Conservation (phyloP, 2,113 vertebrate species). For the Nanorana parkeri region DNA sequence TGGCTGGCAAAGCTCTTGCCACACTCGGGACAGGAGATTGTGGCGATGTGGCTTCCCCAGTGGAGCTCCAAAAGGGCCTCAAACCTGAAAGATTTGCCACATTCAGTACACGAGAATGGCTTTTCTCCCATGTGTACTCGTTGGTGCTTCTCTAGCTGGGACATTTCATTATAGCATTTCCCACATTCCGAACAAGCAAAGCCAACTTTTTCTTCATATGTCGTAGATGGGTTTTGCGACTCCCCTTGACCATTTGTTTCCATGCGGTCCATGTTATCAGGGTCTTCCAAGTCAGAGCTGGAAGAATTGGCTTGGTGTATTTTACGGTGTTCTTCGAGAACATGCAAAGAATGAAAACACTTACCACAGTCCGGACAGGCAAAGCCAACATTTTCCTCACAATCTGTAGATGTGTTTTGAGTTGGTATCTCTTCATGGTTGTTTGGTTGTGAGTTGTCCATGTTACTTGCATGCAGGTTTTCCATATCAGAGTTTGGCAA, state of each 20-base stretch:
- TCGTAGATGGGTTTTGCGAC: neutral
- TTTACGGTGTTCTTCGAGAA: no score
- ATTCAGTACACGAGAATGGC: slow-evolving; percentile 33
- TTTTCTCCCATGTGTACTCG: slow-evolving; percentile 28
- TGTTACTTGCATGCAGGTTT: no score
- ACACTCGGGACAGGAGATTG: slow-evolving; percentile 17
- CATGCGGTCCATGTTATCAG: no score
- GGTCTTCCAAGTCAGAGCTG: no score
- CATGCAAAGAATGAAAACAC: no score
- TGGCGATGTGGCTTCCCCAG: slow-evolving; percentile 24
- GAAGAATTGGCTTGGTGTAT: no score
- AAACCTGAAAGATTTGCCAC: slow-evolving; percentile 33
- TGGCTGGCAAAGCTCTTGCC: slow-evolving; percentile 31
- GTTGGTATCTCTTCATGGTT: no score
- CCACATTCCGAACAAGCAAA: slow-evolving; percentile 35
- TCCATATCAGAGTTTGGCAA: neutral
- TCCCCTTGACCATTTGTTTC: no score
- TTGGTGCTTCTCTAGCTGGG: slow-evolving; percentile 12
- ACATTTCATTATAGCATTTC: neutral
- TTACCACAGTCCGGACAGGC: no score
- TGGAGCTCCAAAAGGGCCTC: slow-evolving; percentile 34
- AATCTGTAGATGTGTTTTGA: no score
- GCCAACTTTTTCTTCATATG: neutral
- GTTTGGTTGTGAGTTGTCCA: no score
- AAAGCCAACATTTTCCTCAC: no score